Percentiles rank a stretch among this genome's conserved stretches.
phyloP scores from a whole-genome alignment of 37 sponge, comb jelly and placozoan species.

The Geodia barretti region DNA sequence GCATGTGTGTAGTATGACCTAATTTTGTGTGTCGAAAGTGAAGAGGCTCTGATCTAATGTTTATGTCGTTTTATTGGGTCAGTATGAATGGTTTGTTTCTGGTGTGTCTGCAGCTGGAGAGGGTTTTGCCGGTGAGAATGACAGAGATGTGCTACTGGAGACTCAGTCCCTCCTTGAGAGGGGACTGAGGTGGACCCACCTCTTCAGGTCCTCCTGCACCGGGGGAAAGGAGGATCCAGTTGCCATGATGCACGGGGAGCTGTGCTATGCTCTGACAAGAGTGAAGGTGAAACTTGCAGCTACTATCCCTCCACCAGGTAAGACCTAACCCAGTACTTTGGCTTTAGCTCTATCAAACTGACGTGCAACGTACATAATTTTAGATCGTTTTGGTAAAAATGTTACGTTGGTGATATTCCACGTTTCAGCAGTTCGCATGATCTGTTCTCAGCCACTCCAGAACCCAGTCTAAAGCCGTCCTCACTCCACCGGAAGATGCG shows the following conservation, averaged over 20 bases:
- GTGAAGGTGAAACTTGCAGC: slow-evolving; percentile 61
- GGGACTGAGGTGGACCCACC: slow-evolving; percentile 16
- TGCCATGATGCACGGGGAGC: slow-evolving; percentile 60
- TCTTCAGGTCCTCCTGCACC: neutral
- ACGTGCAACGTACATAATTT: too few relatives aligned
- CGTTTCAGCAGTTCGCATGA: too few relatives aligned
- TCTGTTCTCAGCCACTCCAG: slow-evolving; percentile 3
- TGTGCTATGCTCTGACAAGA: slow-evolving; percentile 24
- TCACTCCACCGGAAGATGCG: slow-evolving; percentile 55
- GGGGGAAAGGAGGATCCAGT: neutral
- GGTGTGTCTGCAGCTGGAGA: too few relatives aligned
- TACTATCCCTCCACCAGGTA: slow-evolving; percentile 63
- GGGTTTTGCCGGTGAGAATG: neutral
- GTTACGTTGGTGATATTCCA: neutral
- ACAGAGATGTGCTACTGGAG: slow-evolving; percentile 29
- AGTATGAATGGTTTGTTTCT: neutral
- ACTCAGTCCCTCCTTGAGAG: slow-evolving; percentile 13
- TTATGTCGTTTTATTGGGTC: neutral
- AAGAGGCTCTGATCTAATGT: too few relatives aligned
- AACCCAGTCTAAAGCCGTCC: slow-evolving; percentile 38
- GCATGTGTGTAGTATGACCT: too few relatives aligned
- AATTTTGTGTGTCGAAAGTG: too few relatives aligned
- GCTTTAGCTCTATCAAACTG: too few relatives aligned
- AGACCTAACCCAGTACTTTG: slow-evolving; percentile 12
- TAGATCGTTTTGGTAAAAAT: neutral